phyloP scores from a whole-genome alignment of 2,888 invertebrate genomes.

The Escarpia spicata region DNA sequence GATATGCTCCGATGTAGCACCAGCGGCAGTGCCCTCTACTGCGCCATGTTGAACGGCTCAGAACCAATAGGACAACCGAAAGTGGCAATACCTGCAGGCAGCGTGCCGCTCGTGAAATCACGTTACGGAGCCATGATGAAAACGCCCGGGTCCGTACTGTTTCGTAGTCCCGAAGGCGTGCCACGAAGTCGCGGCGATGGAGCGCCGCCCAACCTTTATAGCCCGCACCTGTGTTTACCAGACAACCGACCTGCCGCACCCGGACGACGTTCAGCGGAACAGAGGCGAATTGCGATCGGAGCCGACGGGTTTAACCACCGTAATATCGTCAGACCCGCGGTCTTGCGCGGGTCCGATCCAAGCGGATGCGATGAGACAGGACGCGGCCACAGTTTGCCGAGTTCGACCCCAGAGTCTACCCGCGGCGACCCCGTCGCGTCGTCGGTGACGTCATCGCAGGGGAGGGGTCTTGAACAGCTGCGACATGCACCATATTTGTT shows the following conservation, averaged over 20 bases:
- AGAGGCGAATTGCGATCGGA: background rate
- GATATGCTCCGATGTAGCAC: background rate
- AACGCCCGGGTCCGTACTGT: background rate
- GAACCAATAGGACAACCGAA: background rate
- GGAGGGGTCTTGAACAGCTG: background rate
- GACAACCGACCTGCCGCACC: background rate
- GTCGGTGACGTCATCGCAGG: background rate
- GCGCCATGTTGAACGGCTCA: background rate
- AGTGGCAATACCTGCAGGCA: background rate
- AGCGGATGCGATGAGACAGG: background rate
- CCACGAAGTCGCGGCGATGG: conserved; percentile 3
- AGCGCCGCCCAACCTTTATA: background rate
- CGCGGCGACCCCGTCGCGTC: background rate
- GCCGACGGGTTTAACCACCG: background rate
- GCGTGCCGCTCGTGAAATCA: background rate
- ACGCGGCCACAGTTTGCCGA: background rate
- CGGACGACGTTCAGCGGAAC: background rate
- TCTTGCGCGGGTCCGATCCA: background rate
- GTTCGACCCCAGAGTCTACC: background rate
- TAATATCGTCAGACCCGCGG: background rate
- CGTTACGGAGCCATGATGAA: background rate
- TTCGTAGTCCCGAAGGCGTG: background rate
- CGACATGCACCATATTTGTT: background rate
- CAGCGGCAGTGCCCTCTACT: background rate
- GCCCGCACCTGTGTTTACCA: background rate